Evolutionary conservation across 2,888 invertebrate species (phyloP), one percentile per base, ranked within the genome.

Genomic region (Leptothorax acervorum): DNA sequence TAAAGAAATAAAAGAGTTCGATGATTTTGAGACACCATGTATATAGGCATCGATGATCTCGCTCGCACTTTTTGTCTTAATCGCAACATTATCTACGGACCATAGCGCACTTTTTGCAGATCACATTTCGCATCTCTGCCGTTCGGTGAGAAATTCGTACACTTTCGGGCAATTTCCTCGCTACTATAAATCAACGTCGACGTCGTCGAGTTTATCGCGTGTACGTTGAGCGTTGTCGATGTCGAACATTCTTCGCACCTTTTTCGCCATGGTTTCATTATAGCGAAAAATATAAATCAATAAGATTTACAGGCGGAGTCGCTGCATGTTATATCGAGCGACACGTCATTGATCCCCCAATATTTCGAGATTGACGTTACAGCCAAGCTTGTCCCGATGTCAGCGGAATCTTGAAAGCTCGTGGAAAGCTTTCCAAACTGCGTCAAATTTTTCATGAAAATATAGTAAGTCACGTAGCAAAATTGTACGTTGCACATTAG

Each of bases 111-210:
- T 85, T 87, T 85, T 86, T 91, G 79, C 84, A 85, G 85, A 83
- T 87, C 88, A 82, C 88, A 90, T 90, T 91, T 91, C 83, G 89
- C 76, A 84, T 84, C 84, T 82, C 85, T 79, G 83, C 83, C 84
- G 42, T 86, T 88, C 86, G 87, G 75, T 83, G 89, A 88, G 76
- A 90, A 89, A 90, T 91, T 91, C 89, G 84, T 88, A 89, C 83
- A 88, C 85, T 85, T 91, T 88, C 85, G 85, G 86, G 86, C 90
- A 91, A 91, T 91, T 91, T 91, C 88, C 87, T 90, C 68, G 74
- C 78, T 23, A 71, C 86, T 88, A 92, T 92, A 92, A 91, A 92
- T 91, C 91, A 88, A 90, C 85, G 91, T 86, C 86, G 85, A 78
- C 83, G 86, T 87, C 85, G 87, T 87, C 86, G 87, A 85, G 85